Conservation (phyloP, 2,113 vertebrate species). For the Thamnophis sirtalis region DNA sequence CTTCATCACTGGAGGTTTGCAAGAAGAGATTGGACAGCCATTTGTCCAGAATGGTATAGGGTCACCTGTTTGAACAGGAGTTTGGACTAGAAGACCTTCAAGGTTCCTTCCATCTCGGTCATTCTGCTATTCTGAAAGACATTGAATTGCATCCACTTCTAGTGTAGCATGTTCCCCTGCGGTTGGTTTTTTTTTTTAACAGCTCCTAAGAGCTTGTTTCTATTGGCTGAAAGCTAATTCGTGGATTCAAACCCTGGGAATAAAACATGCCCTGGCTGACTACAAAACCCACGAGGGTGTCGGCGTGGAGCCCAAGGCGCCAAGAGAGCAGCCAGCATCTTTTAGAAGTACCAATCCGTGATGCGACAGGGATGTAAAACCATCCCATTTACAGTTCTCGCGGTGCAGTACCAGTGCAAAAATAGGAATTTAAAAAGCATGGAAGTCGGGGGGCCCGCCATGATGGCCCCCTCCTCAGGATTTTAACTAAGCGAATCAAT, state of each 20-base stretch:
- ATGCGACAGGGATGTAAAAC: background rate
- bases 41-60: too few relatives aligned
- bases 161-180: background rate
- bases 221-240: background rate
- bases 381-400: background rate
- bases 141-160: background rate
- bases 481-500: background rate
- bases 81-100: background rate
- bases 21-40: too few relatives aligned
- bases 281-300: background rate
- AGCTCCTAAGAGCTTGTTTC: background rate
- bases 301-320: background rate
- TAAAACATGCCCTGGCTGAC: background rate
- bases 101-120: background rate
- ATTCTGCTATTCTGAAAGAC: background rate
- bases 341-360: background rate
- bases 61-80: background rate
- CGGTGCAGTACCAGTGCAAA: background rate
- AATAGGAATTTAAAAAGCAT: background rate
- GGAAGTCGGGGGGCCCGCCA: background rate
- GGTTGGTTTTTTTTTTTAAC: background rate
- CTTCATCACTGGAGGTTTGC: background rate
- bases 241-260: background rate
- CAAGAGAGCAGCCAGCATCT: background rate
- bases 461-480: background rate